Evolutionary conservation across 2,797 vertebrate species (phyloP), one percentile per base, ranked within the genome.

Genomic region (Sebastolobus alascanus): DNA sequence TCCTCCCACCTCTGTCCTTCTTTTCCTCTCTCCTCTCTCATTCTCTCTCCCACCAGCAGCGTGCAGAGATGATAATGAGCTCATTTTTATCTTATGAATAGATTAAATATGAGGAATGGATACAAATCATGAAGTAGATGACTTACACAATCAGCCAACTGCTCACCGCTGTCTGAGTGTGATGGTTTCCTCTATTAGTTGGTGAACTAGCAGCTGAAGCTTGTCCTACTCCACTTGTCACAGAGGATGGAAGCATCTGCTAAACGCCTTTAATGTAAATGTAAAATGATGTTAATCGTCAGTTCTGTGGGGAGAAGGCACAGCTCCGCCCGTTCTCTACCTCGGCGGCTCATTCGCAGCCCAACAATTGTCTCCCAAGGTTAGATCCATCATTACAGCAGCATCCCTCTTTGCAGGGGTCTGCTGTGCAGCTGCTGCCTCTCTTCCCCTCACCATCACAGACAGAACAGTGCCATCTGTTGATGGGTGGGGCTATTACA

Each of bases 381-480:
- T 92, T 90, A 88, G 84, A 90, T 68, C 27, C 82, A 43, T 90
- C 87, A 86, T 90, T 88, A 84, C 16, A 66, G 82, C 86, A 73
- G 77, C 79, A 64, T 86, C 78, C 60, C 46, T 77, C 82, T 35
- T 54, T 73, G 64, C 71, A 76, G 81, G 76, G 69, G 79, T 78
- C 86, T 74, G 66, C 83, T 13, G 43, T 55, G 56, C 60, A 75
- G 46, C 70, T 70, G 66, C 80, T 85, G 77, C 79, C 70, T 83
- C 84, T 65, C 76, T 12, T 86, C 86, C 73, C 87, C 84, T 76
- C 82, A 8, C 66, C 68, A 90, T 94, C 91, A 61, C 87, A 95
- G 92, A 94, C 90, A 84, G 88, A 92, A 93, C 93, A 93, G 89
- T 95, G 95, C 94, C 95, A 95, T 94, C 95, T 95, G 80, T 94